These are phyloP conservation scores for Drosophila basisetae DNA, from an alignment of 2,888 invertebrate genomes.

Conservation along the genomic window DNA sequence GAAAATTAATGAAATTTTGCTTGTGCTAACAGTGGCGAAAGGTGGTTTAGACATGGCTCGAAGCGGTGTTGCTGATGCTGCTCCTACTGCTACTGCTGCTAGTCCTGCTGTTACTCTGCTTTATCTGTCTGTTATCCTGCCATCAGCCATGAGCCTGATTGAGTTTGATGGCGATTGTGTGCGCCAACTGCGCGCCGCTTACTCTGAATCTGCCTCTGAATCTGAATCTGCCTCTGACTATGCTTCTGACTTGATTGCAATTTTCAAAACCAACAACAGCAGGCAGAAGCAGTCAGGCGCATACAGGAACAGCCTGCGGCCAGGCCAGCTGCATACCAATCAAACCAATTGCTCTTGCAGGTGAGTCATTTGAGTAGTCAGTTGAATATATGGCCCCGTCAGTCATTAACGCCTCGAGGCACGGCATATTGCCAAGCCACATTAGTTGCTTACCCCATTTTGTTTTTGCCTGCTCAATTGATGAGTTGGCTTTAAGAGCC, in stretches of 20 bases:
- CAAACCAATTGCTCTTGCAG: constrained; percentile 45
- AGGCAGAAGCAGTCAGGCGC: not conserved
- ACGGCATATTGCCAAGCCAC: constrained; percentile 42
- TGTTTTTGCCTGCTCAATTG: constrained; percentile 50
- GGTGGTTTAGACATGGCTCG: constrained; percentile 35
- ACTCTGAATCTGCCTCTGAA: constrained; percentile 31
- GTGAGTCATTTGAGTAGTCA: constrained; percentile 31
- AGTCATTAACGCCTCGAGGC: constrained; percentile 33
- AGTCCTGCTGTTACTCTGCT: constrained; percentile 14
- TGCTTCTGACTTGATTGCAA: constrained; percentile 67
- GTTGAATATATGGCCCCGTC: constrained; percentile 22
- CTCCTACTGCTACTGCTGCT: not conserved
- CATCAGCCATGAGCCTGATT: constrained; percentile 74
- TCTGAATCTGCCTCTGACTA: not conserved
- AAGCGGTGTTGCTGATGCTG: constrained; percentile 18
- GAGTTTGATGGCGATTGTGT: constrained; percentile 81
- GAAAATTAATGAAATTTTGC: constrained; percentile 79
- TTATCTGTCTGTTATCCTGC: constrained; percentile 56
- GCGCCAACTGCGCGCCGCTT: constrained; percentile 46
- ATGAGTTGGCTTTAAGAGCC: constrained; percentile 40
- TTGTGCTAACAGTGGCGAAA: constrained; percentile 25
- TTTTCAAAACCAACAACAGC: constrained; percentile 50
- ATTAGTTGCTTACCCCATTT: constrained; percentile 52
- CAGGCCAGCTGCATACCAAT: constrained; percentile 68
- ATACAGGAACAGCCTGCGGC: constrained; percentile 36